Percentiles rank a stretch among this genome's conserved stretches.
phyloP scores from a whole-genome alignment of 53 echinoderm and acorn worm species.

The Apostichopus leukothele region DNA sequence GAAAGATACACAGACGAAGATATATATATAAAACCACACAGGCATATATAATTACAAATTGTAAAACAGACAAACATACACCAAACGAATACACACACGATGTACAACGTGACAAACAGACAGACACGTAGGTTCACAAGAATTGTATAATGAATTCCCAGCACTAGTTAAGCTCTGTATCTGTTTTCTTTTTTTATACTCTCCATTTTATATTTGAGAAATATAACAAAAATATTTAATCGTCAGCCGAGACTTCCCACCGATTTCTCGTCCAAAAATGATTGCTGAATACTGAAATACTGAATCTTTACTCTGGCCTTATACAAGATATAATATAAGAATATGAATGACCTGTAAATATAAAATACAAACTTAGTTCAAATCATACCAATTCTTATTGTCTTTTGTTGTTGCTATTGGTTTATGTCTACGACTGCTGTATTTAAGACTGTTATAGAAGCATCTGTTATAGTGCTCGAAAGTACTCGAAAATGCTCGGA shows the following conservation, averaged over 20 bases:
- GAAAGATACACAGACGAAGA: neutral
- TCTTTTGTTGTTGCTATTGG: too few species aligned
- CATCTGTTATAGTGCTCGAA: too few species aligned
- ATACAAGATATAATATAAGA: too few species aligned
- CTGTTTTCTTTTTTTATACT: neutral
- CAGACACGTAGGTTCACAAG: neutral
- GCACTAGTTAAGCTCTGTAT: neutral
- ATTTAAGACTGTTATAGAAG: too few species aligned
- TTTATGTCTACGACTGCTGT: too few species aligned
- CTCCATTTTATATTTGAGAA: too few species aligned
- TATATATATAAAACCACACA: neutral
- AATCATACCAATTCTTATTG: too few species aligned
- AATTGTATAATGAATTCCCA: slow-evolving; percentile 1
- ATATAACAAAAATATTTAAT: neutral
- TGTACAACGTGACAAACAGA: neutral
- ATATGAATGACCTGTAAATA: too few species aligned
- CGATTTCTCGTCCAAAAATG: neutral
- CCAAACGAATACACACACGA: neutral
- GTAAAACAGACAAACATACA: neutral
- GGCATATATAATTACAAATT: neutral
- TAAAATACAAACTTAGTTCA: too few species aligned
- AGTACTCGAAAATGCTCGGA: too few species aligned
- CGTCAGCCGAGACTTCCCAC: neutral
- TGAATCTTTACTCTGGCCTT: too few species aligned
- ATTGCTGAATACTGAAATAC: too few species aligned